Conservation (phyloP, 2,113 vertebrate genomes). For the Corythoichthys haematopterus region DNA sequence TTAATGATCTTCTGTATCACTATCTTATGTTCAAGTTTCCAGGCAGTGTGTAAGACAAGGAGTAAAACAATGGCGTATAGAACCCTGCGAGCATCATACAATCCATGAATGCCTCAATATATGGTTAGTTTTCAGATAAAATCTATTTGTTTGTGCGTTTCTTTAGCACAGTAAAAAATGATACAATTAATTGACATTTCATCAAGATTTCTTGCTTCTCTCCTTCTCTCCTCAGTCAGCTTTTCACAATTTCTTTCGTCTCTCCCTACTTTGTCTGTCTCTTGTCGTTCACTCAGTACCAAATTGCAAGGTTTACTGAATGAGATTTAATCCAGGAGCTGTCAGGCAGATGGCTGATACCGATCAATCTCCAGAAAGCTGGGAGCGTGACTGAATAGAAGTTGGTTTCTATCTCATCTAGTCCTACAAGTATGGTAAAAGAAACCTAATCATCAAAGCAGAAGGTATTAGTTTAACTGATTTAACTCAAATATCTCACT, state of each 20-base stretch:
- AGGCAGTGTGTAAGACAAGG: background rate
- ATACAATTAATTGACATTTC: background rate
- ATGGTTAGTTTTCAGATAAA: background rate
- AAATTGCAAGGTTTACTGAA: slow-evolving; percentile 43
- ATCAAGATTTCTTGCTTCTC: background rate
- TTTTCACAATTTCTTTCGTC: background rate
- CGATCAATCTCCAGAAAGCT: slow-evolving; percentile 41
- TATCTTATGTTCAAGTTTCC: background rate
- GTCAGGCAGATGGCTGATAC: slow-evolving; percentile 39
- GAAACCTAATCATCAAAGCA: slow-evolving; percentile 4
- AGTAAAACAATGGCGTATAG: background rate
- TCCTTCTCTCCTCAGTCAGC: background rate
- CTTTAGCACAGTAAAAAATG: slow-evolving; percentile 8
- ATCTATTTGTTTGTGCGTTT: background rate
- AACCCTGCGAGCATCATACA: background rate
- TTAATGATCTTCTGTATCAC: background rate
- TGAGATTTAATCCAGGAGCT: slow-evolving; percentile 44
- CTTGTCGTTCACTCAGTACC: slow-evolving; percentile 26
- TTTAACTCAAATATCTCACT: no score
- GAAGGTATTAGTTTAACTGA: background rate
- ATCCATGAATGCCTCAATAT: background rate
- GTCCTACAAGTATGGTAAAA: slow-evolving; percentile 1
- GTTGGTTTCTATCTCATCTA: slow-evolving; percentile 11
- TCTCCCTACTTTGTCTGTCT: slow-evolving; percentile 7
- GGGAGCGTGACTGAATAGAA: slow-evolving; percentile 15